phyloP scores from a whole-genome alignment of 1,140 invertebrate species.

The Drosophila sturtevanti region DNA sequence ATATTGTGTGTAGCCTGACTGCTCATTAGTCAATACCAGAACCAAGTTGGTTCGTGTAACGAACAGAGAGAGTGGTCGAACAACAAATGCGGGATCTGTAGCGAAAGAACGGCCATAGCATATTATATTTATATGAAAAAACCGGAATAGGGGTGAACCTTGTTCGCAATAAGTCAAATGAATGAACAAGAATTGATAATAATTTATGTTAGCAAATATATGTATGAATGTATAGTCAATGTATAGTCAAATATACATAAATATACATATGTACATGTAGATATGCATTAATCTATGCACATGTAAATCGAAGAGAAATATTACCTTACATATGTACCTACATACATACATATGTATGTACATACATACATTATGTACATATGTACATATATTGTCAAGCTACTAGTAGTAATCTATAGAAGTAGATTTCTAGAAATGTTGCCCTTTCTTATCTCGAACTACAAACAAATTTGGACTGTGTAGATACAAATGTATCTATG shows the following conservation, averaged over 20 bases:
- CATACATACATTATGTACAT: too few species aligned
- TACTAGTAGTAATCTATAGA: not conserved
- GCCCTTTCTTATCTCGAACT: not conserved
- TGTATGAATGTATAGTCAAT: not conserved
- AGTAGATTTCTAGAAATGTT: not conserved
- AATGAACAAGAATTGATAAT: constrained; percentile 1
- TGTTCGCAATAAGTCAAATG: constrained; percentile 23
- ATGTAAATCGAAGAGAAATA: too few species aligned
- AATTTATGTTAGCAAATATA: not conserved
- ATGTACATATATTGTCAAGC: not conserved
- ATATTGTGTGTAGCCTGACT: not conserved
- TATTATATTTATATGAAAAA: constrained; percentile 20
- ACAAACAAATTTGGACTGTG: not conserved
- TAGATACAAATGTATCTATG: not conserved
- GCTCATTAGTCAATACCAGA: constrained; percentile 67
- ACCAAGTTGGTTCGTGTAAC: constrained; percentile 63
- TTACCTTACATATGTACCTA: too few species aligned
- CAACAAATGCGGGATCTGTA: constrained; percentile 66
- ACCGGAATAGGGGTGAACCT: constrained; percentile 56
- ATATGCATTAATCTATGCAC: too few species aligned
- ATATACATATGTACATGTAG: not conserved
- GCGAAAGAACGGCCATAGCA: constrained; percentile 30
- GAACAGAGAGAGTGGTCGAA: constrained; percentile 48
- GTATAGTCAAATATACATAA: not conserved
- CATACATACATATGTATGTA: too few species aligned